phyloP scores from a whole-genome alignment of 2,888 invertebrate genomes.

The Drosophila rubida region DNA sequence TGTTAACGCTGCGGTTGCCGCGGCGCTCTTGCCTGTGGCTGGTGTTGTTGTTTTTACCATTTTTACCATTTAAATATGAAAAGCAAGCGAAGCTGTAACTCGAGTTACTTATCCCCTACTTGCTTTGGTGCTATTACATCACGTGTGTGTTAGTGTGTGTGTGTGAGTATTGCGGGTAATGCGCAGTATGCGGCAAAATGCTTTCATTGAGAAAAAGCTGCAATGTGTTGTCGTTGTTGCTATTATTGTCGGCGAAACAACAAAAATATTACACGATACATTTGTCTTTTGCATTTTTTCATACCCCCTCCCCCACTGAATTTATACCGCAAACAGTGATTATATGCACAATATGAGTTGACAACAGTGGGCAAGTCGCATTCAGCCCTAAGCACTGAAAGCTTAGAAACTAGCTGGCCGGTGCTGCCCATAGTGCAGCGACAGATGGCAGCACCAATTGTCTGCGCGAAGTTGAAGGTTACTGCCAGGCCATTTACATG shows the following conservation, averaged over 20 bases:
- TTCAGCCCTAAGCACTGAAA: background rate
- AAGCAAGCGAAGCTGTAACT: slow-evolving; percentile 67
- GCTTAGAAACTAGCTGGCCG: background rate
- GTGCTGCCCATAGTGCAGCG: slow-evolving; percentile 36
- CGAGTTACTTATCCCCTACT: slow-evolving; percentile 69
- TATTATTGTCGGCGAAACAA: slow-evolving; percentile 45
- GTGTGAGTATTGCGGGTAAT: slow-evolving; percentile 33
- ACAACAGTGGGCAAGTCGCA: slow-evolving; percentile 24
- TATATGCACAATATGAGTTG: slow-evolving; percentile 28
- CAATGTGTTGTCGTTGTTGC: slow-evolving; percentile 16
- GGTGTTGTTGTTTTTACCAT: slow-evolving; percentile 52
- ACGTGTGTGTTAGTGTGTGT: slow-evolving; percentile 26
- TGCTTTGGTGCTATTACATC: slow-evolving; percentile 71
- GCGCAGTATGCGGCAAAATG: slow-evolving; percentile 66
- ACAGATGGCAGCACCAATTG: slow-evolving; percentile 8
- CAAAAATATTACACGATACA: slow-evolving; percentile 52
- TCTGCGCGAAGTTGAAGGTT: slow-evolving; percentile 43
- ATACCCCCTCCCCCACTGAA: slow-evolving; percentile 8
- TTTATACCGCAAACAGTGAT: slow-evolving; percentile 25
- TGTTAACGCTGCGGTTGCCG: background rate
- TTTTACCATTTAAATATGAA: slow-evolving; percentile 68
- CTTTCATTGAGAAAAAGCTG: slow-evolving; percentile 71
- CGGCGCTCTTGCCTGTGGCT: slow-evolving; percentile 13
- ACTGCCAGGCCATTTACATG: slow-evolving; percentile 42
- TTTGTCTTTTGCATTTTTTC: slow-evolving; percentile 55